phyloP scores from a whole-genome alignment of 1,140 invertebrate species.

The Olivierus martensii region DNA sequence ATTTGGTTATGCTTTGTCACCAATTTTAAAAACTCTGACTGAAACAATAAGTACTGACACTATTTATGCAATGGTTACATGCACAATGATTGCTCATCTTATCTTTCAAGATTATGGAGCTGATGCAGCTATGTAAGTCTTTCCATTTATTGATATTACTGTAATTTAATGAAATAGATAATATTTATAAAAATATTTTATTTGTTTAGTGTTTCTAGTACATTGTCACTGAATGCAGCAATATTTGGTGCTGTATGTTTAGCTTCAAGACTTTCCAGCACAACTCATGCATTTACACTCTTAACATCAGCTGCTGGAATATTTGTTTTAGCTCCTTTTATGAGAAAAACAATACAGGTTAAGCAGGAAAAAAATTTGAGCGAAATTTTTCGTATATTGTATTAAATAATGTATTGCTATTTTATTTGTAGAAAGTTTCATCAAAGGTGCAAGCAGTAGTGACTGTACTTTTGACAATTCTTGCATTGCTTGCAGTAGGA shows the following conservation, averaged over 20 bases:
- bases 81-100: slow-evolving; percentile 76
- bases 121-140: slow-evolving; percentile 41
- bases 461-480: slow-evolving; percentile 1
- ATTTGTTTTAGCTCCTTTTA: slow-evolving; percentile 75
- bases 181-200: no score
- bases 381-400: no score
- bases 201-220: slow-evolving; percentile 38
- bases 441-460: background rate
- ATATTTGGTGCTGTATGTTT: slow-evolving; percentile 88
- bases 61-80: slow-evolving; percentile 77
- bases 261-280: slow-evolving; percentile 69
- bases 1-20: slow-evolving; percentile 72
- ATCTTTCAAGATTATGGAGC: slow-evolving; percentile 84
- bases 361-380: slow-evolving; percentile 6
- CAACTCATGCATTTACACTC: slow-evolving; percentile 73
- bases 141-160: no score
- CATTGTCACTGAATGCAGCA: slow-evolving; percentile 70
- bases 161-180: no score
- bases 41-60: slow-evolving; percentile 93
- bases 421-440: no score
- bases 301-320: slow-evolving; percentile 68
- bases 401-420: no score
- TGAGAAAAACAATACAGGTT: slow-evolving; percentile 42
- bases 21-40: slow-evolving; percentile 84
- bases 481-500: background rate